Evolutionary conservation across 1,140 invertebrate species (phyloP).

Genomic region (Stenopsyche tienmushanensis): DNA sequence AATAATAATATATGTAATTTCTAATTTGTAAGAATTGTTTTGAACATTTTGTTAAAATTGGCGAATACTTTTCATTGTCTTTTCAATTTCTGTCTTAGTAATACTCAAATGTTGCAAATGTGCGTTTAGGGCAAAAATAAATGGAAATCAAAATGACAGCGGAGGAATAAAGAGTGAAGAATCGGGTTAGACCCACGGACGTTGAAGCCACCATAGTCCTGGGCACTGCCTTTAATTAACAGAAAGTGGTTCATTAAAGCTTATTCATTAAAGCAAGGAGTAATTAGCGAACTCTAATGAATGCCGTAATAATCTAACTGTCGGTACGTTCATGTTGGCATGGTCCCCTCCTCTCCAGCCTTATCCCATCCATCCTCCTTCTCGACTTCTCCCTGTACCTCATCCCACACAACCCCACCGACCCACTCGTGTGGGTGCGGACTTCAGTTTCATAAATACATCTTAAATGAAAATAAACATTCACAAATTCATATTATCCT

Average conservation of each 20-base stretch:
- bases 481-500: no score
- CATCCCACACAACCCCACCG: not conserved
- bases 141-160: no score
- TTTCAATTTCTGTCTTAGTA: no score
- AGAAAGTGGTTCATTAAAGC: constrained; percentile 84
- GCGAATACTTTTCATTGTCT: no score
- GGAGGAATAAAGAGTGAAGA: constrained; percentile 6
- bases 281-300: constrained; percentile 82
- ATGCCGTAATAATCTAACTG: constrained; percentile 64
- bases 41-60: no score
- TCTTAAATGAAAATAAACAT: no score
- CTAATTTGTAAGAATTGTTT: no score
- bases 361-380: constrained; percentile 7
- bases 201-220: constrained; percentile 47
- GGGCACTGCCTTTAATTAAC: constrained; percentile 74
- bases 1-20: no score
- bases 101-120: no score
- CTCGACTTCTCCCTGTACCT: not conserved
- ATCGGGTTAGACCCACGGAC: constrained; percentile 21
- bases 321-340: constrained; percentile 45
- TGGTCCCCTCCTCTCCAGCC: not conserved
- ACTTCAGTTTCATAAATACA: no score
- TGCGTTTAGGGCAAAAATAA: no score
- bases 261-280: constrained; percentile 84
- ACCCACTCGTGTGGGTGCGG: no score